Evolutionary conservation across 2,888 invertebrate genomes (phyloP), one percentile per base, ranked within the genome.

Genomic region (Tanaodytes sp.): DNA sequence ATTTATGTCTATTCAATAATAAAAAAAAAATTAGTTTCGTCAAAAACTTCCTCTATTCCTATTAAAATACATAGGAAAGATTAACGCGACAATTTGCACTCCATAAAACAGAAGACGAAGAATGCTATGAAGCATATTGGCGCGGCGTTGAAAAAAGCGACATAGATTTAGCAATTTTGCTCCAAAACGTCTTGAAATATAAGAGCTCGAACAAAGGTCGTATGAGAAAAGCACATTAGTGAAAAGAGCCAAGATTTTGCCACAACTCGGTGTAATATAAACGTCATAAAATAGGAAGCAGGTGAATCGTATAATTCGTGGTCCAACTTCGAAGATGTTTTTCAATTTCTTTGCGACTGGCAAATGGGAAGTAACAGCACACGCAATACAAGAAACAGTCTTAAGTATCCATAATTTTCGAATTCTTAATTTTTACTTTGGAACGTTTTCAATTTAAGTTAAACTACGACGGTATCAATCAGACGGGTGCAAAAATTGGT

Each of bases 211-310:
- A 59, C 65, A 63, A 55, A 46, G 67, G 63, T 66, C 61, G 63
- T 57, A 59, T 54, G 68, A 64, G 71, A 40, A 55, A 57, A 48
- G 59, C 70, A 54, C 54, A 66, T 69, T 71, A 61, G 71, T 45
- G 71, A 66, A 71, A 72, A 74, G 69, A 77, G 77, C 77, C 79
- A 79, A 80, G 80, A 80, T 77, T 75, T 76, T 76, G 73, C 76
- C 76, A 73, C 79, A 77, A 73, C 73, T 72, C 74, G 74, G 77
- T 78, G 82, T 82, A 83, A 84, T 84, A 84, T 84, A 84, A 84
- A 83, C 80, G 82, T 84, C 84, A 81, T 84, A 84, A 84, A 84
- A 82, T 83, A 84, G 83, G 84, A 81, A 83, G 79, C 84, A 84
- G 84, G 84, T 84, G 84, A 83, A 83, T 84, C 84, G 80, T 82